Evolutionary conservation across 2,113 vertebrate genomes (phyloP).

Genomic region (Ramphastos sulfuratus): DNA sequence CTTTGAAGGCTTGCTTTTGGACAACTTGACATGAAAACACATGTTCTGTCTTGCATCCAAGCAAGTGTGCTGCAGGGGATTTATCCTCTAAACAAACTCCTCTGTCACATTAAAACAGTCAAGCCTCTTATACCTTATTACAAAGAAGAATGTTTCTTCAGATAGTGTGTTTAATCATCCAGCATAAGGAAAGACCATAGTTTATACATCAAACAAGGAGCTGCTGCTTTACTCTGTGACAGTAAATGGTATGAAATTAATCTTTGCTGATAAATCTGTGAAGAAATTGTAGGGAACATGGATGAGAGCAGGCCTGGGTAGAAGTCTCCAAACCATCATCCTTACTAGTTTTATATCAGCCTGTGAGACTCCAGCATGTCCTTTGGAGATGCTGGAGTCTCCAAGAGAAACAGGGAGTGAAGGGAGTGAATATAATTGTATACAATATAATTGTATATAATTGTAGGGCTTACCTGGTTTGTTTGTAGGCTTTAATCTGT

Average conservation of each 20-base stretch:
- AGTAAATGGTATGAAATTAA: background rate
- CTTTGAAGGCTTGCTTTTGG: background rate
- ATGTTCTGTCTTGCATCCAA: background rate
- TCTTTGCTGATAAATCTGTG: background rate
- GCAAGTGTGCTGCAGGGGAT: background rate
- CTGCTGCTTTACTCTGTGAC: slow-evolving; percentile 16
- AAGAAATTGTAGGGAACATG: background rate
- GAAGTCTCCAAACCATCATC: background rate
- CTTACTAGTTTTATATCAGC: background rate
- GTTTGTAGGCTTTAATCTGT: background rate
- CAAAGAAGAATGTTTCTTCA: background rate
- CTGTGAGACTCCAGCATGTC: background rate
- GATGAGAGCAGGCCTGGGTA: background rate
- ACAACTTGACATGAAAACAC: background rate
- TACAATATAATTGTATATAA: background rate
- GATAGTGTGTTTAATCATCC: slow-evolving; percentile 6
- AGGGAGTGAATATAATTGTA: background rate
- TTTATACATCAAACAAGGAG: slow-evolving; percentile 20
- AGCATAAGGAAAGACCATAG: background rate
- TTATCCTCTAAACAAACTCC: background rate
- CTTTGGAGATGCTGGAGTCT: background rate
- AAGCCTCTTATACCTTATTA: background rate
- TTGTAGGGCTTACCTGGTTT: background rate
- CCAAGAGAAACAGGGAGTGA: background rate
- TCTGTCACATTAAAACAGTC: background rate